phyloP scores from a whole-genome alignment of 2,113 vertebrate genomes.

The Dicentrarchus labrax region DNA sequence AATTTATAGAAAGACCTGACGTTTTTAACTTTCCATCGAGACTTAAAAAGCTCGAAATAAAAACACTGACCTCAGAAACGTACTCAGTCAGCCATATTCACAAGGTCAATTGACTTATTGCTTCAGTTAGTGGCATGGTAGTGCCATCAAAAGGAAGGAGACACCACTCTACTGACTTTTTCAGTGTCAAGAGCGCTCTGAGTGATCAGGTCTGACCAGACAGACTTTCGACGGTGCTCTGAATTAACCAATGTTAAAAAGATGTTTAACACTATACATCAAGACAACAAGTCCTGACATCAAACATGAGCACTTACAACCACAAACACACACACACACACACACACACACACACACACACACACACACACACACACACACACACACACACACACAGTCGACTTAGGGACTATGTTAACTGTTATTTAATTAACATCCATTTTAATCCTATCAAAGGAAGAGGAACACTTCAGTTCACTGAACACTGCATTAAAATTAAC shows the following conservation, averaged over 20 bases:
- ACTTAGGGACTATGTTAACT: constrained; percentile 33
- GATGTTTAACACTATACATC: constrained; percentile 1
- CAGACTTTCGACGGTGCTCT: constrained; percentile 32
- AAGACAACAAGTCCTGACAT: constrained; percentile 40
- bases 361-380: too few species aligned
- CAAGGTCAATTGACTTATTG: constrained; percentile 22
- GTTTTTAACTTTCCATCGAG: constrained; percentile 12
- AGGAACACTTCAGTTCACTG: constrained; percentile 35
- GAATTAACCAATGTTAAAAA: constrained; percentile 17
- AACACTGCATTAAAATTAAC: constrained; percentile 56
- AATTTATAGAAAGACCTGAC: constrained; percentile 3
- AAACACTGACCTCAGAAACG: constrained; percentile 18
- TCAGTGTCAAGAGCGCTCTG: not conserved
- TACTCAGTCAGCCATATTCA: constrained; percentile 6
- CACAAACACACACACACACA: not conserved
- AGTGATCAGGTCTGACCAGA: constrained; percentile 30
- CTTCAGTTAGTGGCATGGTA: constrained; percentile 20
- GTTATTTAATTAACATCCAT: constrained; percentile 64
- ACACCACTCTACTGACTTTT: constrained; percentile 21
- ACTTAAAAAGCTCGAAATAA: constrained; percentile 32
- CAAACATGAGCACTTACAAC: constrained; percentile 41
- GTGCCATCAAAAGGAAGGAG: constrained; percentile 38
- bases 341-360: too few species aligned
- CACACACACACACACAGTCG: constrained; percentile 3
- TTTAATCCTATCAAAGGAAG: constrained; percentile 71